A percentile compares a stretch with the other conserved stretches of the same genome.
phyloP scores from a whole-genome alignment of 1,140 invertebrate genomes.

The Planococcus citri region DNA sequence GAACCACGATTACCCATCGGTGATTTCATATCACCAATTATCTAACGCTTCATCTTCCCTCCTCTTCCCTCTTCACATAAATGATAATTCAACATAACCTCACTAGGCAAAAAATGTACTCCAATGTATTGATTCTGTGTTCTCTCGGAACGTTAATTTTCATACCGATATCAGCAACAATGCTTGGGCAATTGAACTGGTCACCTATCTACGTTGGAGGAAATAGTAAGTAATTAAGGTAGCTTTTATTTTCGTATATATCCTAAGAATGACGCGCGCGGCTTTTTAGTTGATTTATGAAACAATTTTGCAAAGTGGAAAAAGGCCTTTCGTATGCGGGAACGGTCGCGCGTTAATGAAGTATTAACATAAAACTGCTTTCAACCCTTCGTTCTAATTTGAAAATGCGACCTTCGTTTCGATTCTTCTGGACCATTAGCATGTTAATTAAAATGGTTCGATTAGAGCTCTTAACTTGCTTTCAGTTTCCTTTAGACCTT shows the following conservation, averaged over 20 bases:
- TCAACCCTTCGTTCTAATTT: neutral
- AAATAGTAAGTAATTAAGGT: neutral
- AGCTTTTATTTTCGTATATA: neutral
- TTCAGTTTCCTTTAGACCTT: neutral
- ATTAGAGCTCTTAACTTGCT: neutral
- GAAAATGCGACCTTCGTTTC: neutral
- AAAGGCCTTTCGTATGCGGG: neutral
- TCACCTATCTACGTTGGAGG: neutral
- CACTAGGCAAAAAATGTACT: neutral
- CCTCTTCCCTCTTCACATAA: too few species aligned
- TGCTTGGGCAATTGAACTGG: neutral
- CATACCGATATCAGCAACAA: neutral
- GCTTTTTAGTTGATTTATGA: neutral
- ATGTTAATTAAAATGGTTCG: conserved; percentile 7
- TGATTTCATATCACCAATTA: too few species aligned
- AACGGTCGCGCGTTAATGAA: neutral
- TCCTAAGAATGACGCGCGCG: neutral
- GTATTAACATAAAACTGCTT: conserved; percentile 7
- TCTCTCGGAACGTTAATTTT: neutral
- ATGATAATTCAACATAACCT: too few species aligned
- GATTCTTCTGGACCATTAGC: conserved; percentile 6
- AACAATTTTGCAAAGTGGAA: neutral
- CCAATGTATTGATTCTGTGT: conserved; percentile 1
- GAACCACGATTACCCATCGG: too few species aligned
- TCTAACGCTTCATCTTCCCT: too few species aligned